phyloP scores from a whole-genome alignment of 2,888 invertebrate genomes.

The Atrina japonica region DNA sequence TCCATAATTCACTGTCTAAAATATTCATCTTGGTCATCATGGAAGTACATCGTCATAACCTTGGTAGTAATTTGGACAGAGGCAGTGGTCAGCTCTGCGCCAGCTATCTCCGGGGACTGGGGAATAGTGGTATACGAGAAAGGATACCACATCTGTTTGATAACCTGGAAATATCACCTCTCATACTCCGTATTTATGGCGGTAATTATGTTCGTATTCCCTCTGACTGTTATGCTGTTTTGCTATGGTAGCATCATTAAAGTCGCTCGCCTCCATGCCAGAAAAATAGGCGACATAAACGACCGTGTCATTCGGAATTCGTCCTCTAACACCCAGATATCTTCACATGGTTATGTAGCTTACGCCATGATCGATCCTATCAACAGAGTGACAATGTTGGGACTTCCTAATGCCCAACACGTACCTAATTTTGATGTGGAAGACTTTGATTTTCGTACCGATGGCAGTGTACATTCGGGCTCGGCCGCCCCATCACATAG shows the following conservation, averaged over 20 bases:
- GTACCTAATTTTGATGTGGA: conserved; percentile 10
- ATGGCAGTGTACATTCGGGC: conserved; percentile 12
- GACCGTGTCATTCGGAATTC: conserved; percentile 26
- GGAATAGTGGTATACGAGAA: conserved; percentile 9
- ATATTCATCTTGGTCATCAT: conserved; percentile 52
- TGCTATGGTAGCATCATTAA: conserved; percentile 50
- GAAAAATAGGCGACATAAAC: conserved; percentile 47
- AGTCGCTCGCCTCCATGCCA: conserved; percentile 53
- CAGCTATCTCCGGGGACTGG: conserved; percentile 34
- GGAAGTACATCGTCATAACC: conserved; percentile 35
- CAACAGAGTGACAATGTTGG: conserved; percentile 52
- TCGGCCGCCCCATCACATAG: not conserved
- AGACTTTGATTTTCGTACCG: not conserved
- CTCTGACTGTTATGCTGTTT: conserved; percentile 43
- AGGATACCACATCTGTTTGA: conserved; percentile 9
- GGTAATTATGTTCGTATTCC: conserved; percentile 36
- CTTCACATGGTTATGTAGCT: conserved; percentile 47
- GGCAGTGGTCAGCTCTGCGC: conserved; percentile 29
- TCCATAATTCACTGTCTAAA: conserved; percentile 57
- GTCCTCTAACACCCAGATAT: conserved; percentile 24
- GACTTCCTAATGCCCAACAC: conserved; percentile 40
- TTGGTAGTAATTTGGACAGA: conserved; percentile 43
- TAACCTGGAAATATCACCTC: conserved; percentile 26
- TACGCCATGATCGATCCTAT: conserved; percentile 50
- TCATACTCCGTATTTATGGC: conserved; percentile 28